Conservation (phyloP, 2,888 invertebrate genomes). For the Gibbula magus region DNA sequence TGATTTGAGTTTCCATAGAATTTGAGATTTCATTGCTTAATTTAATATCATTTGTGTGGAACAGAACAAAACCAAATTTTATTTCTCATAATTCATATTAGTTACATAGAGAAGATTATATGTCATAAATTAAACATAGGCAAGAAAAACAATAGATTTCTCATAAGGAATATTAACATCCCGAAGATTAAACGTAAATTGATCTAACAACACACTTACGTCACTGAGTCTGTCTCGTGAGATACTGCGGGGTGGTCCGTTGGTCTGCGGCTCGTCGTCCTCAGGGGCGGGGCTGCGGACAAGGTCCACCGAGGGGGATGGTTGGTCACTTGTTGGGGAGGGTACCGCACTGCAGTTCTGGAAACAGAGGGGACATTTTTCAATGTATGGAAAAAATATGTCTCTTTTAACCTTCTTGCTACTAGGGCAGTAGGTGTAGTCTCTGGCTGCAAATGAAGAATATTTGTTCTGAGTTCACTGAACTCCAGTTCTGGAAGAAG, state of each 20-base stretch:
- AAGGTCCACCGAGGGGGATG: conserved; percentile 36
- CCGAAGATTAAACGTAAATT: not conserved
- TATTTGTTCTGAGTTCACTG: too few species aligned
- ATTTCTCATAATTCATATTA: too few species aligned
- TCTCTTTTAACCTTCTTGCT: too few species aligned
- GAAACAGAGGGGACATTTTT: conserved; percentile 21
- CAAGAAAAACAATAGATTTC: not conserved
- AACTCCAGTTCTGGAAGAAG: too few species aligned
- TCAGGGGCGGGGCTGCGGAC: conserved; percentile 32
- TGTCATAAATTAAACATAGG: too few species aligned
- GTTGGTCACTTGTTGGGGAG: conserved; percentile 31
- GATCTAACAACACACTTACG: conserved; percentile 44
- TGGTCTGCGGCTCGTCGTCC: conserved; percentile 46
- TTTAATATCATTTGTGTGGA: not conserved
- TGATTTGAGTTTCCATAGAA: not conserved
- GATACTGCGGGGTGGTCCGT: conserved; percentile 43
- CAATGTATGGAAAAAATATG: too few species aligned
- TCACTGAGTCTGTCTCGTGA: conserved; percentile 53
- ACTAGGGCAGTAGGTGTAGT: too few species aligned
- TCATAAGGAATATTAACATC: not conserved
- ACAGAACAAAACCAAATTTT: too few species aligned
- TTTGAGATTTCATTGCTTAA: not conserved
- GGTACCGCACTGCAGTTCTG: conserved; percentile 39
- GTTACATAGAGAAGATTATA: too few species aligned
- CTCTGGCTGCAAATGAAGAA: too few species aligned